Percentiles rank a stretch among this genome's conserved stretches.
These are phyloP conservation scores for Scarus forsteni DNA, from an alignment of 2,797 vertebrate genomes.

Conservation along the genomic window DNA sequence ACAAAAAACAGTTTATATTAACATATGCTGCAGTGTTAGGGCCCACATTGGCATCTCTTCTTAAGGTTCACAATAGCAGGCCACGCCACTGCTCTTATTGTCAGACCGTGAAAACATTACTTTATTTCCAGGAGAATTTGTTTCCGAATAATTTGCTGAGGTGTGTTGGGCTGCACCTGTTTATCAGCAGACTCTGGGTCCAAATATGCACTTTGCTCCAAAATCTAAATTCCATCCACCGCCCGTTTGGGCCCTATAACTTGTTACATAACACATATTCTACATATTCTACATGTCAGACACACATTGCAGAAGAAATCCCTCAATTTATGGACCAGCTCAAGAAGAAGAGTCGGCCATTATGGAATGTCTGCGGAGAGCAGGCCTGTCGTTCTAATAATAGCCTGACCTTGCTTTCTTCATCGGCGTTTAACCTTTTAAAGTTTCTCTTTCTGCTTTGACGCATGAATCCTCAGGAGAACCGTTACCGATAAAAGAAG, in stretches of 20 bases:
- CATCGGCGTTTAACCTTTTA: conserved; percentile 52
- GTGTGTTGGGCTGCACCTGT: conserved; percentile 2
- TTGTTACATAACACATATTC: conserved; percentile 74
- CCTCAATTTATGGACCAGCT: conserved; percentile 81
- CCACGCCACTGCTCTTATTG: no score
- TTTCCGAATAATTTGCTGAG: no score
- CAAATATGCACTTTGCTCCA: conserved; percentile 40
- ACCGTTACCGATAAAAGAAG: neutral
- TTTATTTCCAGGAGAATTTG: no score
- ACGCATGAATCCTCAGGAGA: neutral
- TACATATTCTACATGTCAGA: conserved; percentile 74
- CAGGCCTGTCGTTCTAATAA: conserved; percentile 70
- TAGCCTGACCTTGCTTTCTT: conserved; percentile 37
- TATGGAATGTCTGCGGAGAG: conserved; percentile 81
- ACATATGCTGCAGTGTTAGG: no score
- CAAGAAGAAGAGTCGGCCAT: conserved; percentile 47
- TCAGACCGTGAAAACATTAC: no score
- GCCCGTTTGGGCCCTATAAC: conserved; percentile 48
- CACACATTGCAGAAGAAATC: conserved; percentile 78
- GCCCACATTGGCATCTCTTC: no score
- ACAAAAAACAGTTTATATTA: no score
- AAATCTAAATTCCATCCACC: conserved; percentile 36
- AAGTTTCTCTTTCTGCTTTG: conserved; percentile 11
- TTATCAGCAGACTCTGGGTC: conserved; percentile 4
- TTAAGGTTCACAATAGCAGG: no score